Evolutionary conservation across 2,797 vertebrate genomes (phyloP).

Genomic region (Melanotaenia trifasciata): DNA sequence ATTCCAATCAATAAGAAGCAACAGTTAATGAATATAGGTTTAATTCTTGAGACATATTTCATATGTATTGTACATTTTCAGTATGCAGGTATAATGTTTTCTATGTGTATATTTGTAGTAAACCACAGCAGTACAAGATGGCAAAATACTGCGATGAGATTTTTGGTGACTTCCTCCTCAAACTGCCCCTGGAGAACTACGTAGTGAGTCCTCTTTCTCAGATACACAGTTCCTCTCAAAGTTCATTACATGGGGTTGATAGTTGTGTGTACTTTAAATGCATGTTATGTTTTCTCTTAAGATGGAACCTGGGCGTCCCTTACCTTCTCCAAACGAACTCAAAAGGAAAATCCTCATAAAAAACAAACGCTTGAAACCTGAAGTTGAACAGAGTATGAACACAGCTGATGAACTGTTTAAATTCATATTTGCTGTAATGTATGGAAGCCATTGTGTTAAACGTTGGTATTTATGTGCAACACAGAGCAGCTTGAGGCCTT

Average conservation of each 20-base stretch:
- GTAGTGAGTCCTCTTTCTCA: constrained; percentile 79
- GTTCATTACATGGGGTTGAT: not conserved
- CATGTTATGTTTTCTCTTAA: constrained; percentile 55
- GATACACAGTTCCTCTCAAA: not conserved
- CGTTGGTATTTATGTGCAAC: constrained; percentile 12
- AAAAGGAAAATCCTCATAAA: constrained; percentile 98
- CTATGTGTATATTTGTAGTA: constrained; percentile 81
- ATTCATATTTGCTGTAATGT: not conserved
- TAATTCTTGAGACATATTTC: not conserved
- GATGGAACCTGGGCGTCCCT: constrained; percentile 90
- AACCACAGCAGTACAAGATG: constrained; percentile 99
- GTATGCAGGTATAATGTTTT: not conserved
- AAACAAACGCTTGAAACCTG: constrained; percentile 97
- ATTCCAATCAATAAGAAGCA: not conserved
- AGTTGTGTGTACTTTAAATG: not conserved
- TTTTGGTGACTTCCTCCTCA: constrained; percentile 96
- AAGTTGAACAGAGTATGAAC: constrained; percentile 96
- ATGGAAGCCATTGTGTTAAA: not conserved
- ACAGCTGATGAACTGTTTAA: not conserved
- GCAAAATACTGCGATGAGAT: constrained; percentile 98
- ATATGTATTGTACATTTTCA: not conserved
- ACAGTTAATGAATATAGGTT: not conserved
- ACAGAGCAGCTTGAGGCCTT: constrained; percentile 97
- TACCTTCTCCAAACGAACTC: constrained; percentile 95
- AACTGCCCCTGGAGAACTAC: constrained; percentile 90